phyloP scores from a whole-genome alignment of 2,113 vertebrate genomes.

The Zapornia atra region DNA sequence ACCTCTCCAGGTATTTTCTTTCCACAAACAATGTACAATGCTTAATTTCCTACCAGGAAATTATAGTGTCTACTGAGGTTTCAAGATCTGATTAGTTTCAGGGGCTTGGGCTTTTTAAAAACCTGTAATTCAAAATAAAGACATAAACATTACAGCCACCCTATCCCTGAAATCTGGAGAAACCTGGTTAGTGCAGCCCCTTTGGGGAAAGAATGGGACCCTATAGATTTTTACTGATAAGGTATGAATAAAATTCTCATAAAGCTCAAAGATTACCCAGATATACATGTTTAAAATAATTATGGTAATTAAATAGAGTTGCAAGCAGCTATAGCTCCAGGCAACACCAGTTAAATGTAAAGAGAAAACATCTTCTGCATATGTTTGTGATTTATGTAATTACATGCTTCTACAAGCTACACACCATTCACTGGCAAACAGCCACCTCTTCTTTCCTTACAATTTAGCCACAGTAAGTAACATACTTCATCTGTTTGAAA shows the following conservation, averaged over 20 bases:
- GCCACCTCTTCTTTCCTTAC: slow-evolving; percentile 63
- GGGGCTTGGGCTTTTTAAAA: slow-evolving; percentile 27
- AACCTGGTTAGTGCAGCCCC: slow-evolving; percentile 42
- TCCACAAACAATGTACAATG: slow-evolving; percentile 56
- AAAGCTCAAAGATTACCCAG: slow-evolving; percentile 71
- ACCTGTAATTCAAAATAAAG: slow-evolving; percentile 60
- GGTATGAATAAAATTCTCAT: slow-evolving; percentile 74
- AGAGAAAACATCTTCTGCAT: slow-evolving; percentile 74
- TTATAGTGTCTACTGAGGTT: slow-evolving; percentile 63
- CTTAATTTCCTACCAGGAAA: slow-evolving; percentile 72
- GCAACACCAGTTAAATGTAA: slow-evolving; percentile 66
- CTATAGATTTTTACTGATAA: slow-evolving; percentile 71
- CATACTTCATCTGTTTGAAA: slow-evolving; percentile 57
- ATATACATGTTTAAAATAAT: slow-evolving; percentile 76
- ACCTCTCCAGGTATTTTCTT: slow-evolving; percentile 60
- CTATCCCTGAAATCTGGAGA: slow-evolving; percentile 32
- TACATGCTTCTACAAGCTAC: slow-evolving; percentile 71
- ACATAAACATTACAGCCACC: slow-evolving; percentile 36
- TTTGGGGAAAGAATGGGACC: slow-evolving; percentile 40
- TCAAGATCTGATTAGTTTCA: slow-evolving; percentile 69
- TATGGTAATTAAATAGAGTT: slow-evolving; percentile 74
- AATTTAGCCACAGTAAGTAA: slow-evolving; percentile 48
- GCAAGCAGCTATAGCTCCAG: slow-evolving; percentile 70
- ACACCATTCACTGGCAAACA: slow-evolving; percentile 65
- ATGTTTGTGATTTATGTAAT: slow-evolving; percentile 76